Evolutionary conservation across 1,140 invertebrate genomes (phyloP).

Genomic region (Archivesica marissinica): DNA sequence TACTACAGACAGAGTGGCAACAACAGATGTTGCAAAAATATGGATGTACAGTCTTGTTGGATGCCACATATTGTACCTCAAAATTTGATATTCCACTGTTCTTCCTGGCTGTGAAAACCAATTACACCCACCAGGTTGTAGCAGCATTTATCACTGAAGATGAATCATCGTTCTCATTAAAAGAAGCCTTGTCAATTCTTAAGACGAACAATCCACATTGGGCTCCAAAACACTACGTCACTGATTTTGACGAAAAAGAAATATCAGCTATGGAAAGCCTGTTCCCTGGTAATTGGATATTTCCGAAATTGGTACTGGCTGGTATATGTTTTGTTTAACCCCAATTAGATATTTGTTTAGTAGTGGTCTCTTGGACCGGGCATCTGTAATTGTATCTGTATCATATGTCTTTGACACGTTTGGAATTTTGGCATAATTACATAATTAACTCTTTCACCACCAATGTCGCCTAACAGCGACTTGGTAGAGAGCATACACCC

Average conservation of each 20-base stretch:
- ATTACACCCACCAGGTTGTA: neutral
- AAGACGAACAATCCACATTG: neutral
- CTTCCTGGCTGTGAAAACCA: constrained; percentile 8
- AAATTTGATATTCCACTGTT: neutral
- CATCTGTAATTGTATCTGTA: too few relatives aligned
- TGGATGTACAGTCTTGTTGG: neutral
- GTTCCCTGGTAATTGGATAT: neutral
- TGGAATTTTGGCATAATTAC: too few relatives aligned
- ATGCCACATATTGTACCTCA: neutral
- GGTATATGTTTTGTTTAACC: too few relatives aligned
- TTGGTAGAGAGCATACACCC: too few relatives aligned
- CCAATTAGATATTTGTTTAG: too few relatives aligned
- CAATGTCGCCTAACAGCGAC: too few relatives aligned
- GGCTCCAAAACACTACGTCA: neutral
- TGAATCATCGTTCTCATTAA: neutral
- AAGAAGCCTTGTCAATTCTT: neutral
- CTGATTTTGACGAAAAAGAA: neutral
- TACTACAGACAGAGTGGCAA: too few relatives aligned
- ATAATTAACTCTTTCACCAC: too few relatives aligned
- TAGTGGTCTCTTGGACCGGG: too few relatives aligned
- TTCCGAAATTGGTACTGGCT: too few relatives aligned
- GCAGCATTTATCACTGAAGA: constrained; percentile 2
- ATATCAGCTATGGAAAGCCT: constrained; percentile 6
- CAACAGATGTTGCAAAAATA: too few relatives aligned
- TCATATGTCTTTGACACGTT: too few relatives aligned